Evolutionary conservation across 2,888 invertebrate species (phyloP).

Genomic region (Exocentrus adspersus): DNA sequence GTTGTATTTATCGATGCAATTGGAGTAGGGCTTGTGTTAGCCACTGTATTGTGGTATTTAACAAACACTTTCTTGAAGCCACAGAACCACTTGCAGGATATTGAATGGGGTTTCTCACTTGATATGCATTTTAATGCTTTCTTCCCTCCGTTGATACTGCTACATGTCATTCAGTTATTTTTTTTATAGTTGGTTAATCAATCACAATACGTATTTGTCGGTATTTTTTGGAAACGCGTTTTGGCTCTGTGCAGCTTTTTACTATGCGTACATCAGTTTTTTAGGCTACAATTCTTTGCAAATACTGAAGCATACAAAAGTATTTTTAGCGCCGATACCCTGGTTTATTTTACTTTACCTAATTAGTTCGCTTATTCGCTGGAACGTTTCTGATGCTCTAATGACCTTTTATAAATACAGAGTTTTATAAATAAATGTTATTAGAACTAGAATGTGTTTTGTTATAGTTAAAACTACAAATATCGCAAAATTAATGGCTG

Average conservation of each 20-base stretch:
- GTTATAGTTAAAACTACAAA: too few relatives aligned
- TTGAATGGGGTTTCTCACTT: conserved; percentile 99
- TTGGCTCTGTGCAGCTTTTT: conserved; percentile 88
- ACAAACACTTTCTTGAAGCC: conserved; percentile 82
- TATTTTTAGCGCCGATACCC: conserved; percentile 85
- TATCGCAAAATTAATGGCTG: too few relatives aligned
- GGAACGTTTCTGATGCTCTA: conserved; percentile 84
- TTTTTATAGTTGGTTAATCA: conserved; percentile 80
- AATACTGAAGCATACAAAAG: conserved; percentile 83
- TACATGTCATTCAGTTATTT: conserved; percentile 92
- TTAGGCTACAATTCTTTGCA: conserved; percentile 93
- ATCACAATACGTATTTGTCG: conserved; percentile 44
- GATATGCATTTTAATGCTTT: conserved; percentile 99
- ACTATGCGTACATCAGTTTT: conserved; percentile 96
- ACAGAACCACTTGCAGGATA: conserved; percentile 76
- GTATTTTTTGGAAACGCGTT: conserved; percentile 82
- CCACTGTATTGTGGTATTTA: conserved; percentile 59
- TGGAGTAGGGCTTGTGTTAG: conserved; percentile 46
- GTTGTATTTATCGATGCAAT: conserved; percentile 96
- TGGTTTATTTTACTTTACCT: conserved; percentile 79
- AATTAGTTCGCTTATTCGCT: conserved; percentile 76
- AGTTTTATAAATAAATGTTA: conserved; percentile 67
- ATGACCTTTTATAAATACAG: conserved; percentile 85
- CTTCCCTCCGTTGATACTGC: conserved; percentile 93
- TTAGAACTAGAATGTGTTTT: neutral